A percentile compares a stretch with the other conserved stretches of the same genome.
phyloP scores from a whole-genome alignment of 1,140 invertebrate genomes.

The Druon quercuslanigerum region DNA sequence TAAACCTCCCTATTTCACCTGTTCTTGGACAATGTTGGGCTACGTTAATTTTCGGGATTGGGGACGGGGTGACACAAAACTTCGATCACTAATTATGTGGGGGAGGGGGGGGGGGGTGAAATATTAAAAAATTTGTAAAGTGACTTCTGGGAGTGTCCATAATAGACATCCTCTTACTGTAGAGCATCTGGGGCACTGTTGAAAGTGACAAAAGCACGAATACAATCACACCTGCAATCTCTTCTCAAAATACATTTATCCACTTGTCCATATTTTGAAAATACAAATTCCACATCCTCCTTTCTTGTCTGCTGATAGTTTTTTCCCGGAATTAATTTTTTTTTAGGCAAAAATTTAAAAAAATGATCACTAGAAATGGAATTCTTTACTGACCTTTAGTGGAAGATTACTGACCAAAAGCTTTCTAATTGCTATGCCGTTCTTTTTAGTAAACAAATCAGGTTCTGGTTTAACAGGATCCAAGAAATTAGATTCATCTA shows the following conservation, averaged over 20 bases:
- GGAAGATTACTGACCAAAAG: conserved; percentile 2
- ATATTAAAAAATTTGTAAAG: too few species aligned
- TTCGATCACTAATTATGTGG: too few species aligned
- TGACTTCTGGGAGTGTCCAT: too few species aligned
- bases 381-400: neutral
- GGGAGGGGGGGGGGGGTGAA: too few species aligned
- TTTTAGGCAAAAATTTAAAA: neutral
- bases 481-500: neutral
- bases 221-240: neutral
- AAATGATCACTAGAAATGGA: neutral
- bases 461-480: neutral
- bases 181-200: conserved; percentile 1
- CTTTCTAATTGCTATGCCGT: conserved; percentile 1
- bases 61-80: too few species aligned
- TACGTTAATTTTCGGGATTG: too few species aligned
- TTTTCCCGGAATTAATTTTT: neutral
- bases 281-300: conserved; percentile 7
- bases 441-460: neutral
- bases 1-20: too few species aligned
- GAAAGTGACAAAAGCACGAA: neutral
- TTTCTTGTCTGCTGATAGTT: neutral
- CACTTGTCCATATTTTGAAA: conserved; percentile 12
- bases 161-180: neutral
- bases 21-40: too few species aligned
- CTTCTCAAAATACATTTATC: neutral